Percentiles rank a stretch among this genome's conserved stretches.
These are phyloP conservation scores for Trachelus iudaicus DNA, from an alignment of 2,888 invertebrate genomes.

Conservation along the genomic window DNA sequence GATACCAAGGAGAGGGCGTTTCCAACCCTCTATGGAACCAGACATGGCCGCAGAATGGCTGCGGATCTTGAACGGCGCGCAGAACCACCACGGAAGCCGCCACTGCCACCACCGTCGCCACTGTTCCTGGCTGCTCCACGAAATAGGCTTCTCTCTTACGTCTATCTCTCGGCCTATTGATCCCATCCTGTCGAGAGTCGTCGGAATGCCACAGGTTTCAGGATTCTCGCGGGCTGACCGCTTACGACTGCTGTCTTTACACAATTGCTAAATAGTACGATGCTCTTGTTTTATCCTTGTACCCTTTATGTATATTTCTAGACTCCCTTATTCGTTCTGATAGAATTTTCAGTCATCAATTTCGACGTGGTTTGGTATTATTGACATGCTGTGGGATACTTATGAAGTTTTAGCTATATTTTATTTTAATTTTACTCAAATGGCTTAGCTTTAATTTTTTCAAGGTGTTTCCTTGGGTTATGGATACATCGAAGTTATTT, in stretches of 20 bases:
- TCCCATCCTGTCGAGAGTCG: slow-evolving; percentile 8
- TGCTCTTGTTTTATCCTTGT: neutral
- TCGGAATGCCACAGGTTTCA: slow-evolving; percentile 52
- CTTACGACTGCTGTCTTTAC: neutral
- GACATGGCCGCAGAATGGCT: slow-evolving; percentile 60
- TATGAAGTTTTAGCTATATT: neutral
- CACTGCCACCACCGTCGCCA: slow-evolving; percentile 39
- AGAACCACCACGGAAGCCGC: slow-evolving; percentile 11
- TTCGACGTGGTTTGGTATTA: neutral
- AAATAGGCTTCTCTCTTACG: slow-evolving; percentile 13
- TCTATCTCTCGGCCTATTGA: slow-evolving; percentile 13
- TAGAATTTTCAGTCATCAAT: neutral
- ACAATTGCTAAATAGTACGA: neutral
- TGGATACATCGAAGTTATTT: neutral
- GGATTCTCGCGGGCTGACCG: slow-evolving; percentile 6
- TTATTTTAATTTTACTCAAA: neutral
- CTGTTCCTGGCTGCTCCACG: slow-evolving; percentile 42
- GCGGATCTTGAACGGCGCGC: slow-evolving; percentile 30
- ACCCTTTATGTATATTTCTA: neutral
- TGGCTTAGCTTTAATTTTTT: neutral
- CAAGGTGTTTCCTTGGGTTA: neutral
- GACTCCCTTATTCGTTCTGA: neutral
- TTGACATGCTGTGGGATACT: neutral
- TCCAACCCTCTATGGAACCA: slow-evolving; percentile 30
- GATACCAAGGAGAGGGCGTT: slow-evolving; percentile 37